Evolutionary conservation across 1,140 invertebrate species (phyloP).

Genomic region (Danaus melanippus): DNA sequence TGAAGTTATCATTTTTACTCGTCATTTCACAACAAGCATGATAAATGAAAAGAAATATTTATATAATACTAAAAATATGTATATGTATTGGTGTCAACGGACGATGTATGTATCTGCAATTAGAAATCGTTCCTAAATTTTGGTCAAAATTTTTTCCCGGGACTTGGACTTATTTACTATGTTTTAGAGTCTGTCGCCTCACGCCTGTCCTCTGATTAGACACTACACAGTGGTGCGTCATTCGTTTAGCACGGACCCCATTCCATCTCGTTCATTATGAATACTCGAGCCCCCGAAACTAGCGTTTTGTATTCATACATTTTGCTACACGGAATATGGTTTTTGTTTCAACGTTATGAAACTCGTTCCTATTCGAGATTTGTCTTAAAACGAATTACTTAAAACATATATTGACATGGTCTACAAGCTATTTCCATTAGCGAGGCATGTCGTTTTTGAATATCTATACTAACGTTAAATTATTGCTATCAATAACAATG

Average conservation of each 20-base stretch:
- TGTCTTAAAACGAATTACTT: conserved; percentile 15
- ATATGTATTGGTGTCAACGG: conserved; percentile 7
- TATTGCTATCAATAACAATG: no score
- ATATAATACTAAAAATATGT: no score
- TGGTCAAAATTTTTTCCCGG: conserved; percentile 32
- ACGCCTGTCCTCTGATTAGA: conserved; percentile 55
- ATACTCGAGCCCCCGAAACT: conserved; percentile 46
- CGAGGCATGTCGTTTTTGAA: no score
- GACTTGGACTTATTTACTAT: conserved; percentile 43
- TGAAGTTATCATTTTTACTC: no score
- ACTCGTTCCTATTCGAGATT: conserved; percentile 26
- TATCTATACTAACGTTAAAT: no score
- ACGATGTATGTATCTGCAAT: conserved; percentile 16
- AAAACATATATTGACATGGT: no score
- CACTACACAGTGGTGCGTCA: conserved; percentile 37
- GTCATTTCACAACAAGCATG: no score
- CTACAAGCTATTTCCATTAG: no score
- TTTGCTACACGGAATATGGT: conserved; percentile 39
- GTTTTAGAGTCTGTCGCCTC: conserved; percentile 53
- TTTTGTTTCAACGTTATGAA: conserved; percentile 42
- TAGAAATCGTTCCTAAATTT: conserved; percentile 27
- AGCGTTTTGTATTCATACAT: conserved; percentile 52
- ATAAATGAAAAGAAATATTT: no score
- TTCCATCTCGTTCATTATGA: conserved; percentile 69
- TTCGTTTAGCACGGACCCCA: conserved; percentile 59